Base-by-base conservation (phyloP, 2,888 invertebrate genomes). In the Drosophila nr. medialis region DNA sequence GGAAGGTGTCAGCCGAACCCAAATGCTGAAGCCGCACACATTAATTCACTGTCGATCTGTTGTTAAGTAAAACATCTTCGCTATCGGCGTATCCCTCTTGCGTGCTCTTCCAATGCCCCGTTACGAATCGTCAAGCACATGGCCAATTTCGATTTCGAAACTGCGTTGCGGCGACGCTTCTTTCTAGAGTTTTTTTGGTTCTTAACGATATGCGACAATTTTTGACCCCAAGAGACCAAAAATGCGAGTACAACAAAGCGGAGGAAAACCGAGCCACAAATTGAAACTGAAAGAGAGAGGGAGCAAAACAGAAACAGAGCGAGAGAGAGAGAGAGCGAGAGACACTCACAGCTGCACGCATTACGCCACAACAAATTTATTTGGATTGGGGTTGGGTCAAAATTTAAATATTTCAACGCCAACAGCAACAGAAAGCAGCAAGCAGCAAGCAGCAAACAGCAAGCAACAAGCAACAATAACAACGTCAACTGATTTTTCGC, bases 341-440 rank as follows among this genome's bases (percentile, higher is more conserved):
- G 64, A 48, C 68, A 51, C 76, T 75, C 60, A 80, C 89, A 89
- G 86, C 88, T 85, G 77, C 77, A 85, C 64, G 74, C 73, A 90
- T 90, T 90, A 90, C 84, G 90, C 71, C 78, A 89, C 81, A 84
- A 89, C 71, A 42, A 24, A 38, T 89, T 87, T 72, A 83, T 86
- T 90, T 83, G 78, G 75, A 79, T 78, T 90, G 84, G 87, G 90
- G 87, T 83, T 86, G 89, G 86, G 90, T 90, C 86, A 86, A 83
- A 86, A 86, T 86, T 86, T 89, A 90, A 90, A 86, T 86, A 90
- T 83, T 89, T 77, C 66, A 65, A 38, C 89, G 80, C 50, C 72
- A 75, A 54, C 72, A 61, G 53, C 51, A 24, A 49, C 24, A 27
- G 15, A 13, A 27, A 50, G n/a, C 51, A 53, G n/a, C 11, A 27